These are phyloP conservation scores for Rhyacichthys aspro DNA, from an alignment of 2,797 vertebrate species.

Conservation along the genomic window DNA sequence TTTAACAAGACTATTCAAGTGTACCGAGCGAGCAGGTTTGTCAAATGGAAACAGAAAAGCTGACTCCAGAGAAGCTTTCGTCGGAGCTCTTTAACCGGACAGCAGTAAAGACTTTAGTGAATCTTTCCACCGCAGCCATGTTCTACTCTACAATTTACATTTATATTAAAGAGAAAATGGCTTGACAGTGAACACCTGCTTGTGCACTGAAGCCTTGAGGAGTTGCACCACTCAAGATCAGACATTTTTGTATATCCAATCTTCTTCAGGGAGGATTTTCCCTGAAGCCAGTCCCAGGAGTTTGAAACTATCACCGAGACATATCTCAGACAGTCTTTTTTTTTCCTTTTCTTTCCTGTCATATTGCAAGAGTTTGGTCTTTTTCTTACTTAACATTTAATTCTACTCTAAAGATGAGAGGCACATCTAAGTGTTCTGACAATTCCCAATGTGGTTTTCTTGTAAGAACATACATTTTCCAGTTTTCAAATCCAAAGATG, in stretches of 20 bases:
- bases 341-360: constrained; percentile 23
- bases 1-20: background rate
- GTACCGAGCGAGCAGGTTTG: background rate
- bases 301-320: constrained; percentile 33
- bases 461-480: constrained; percentile 15
- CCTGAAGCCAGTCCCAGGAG: constrained; percentile 29
- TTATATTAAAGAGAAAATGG: constrained; percentile 24
- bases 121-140: constrained; percentile 8
- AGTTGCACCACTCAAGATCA: constrained; percentile 35
- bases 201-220: constrained; percentile 24
- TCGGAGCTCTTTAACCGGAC: constrained; percentile 11
- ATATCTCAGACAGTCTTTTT: no score
- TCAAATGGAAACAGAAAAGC: constrained; percentile 7
- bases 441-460: constrained; percentile 6
- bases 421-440: background rate
- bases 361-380: constrained; percentile 12
- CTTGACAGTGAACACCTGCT: constrained; percentile 12
- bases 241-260: constrained; percentile 29
- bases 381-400: constrained; percentile 34
- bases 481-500: no score
- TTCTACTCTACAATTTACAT: constrained; percentile 33
- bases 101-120: constrained; percentile 7
- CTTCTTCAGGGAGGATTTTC: constrained; percentile 28
- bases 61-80: constrained; percentile 11
- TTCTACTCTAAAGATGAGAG: constrained; percentile 19